These are phyloP conservation scores for Ammodytes marinus DNA, from an alignment of 2,113 vertebrate genomes.

Conservation along the genomic window DNA sequence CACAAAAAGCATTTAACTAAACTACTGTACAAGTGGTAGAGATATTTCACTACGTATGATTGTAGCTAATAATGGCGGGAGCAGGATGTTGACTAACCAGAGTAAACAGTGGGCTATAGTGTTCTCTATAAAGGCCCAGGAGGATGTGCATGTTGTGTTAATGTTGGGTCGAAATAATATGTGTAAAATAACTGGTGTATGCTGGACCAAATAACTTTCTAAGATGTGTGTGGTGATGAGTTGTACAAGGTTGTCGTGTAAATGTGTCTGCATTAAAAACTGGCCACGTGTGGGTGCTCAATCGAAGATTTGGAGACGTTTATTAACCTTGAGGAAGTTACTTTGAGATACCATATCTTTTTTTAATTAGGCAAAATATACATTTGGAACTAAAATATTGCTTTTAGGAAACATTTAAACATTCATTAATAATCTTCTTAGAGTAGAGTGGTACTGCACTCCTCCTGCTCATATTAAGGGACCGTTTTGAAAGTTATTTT, in stretches of 20 bases:
- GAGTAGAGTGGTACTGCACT: not conserved
- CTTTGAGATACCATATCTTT: not conserved
- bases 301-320: conserved; percentile 7
- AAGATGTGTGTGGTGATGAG: conserved; percentile 45
- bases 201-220: conserved; percentile 67
- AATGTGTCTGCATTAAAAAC: conserved; percentile 67
- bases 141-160: conserved; percentile 55
- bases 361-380: not conserved
- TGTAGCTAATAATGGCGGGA: conserved; percentile 21
- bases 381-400: not conserved
- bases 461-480: not conserved
- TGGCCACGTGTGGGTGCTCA: conserved; percentile 6
- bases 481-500: not conserved
- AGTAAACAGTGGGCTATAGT: conserved; percentile 4
- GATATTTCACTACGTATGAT: conserved; percentile 17
- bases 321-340: not conserved
- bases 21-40: not conserved
- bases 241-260: conserved; percentile 54
- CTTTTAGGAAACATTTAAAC: not conserved
- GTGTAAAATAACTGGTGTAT: conserved; percentile 54
- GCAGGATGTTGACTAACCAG: conserved; percentile 10
- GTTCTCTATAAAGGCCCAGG: conserved; percentile 22
- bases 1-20: conserved; percentile 11
- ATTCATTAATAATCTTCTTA: not conserved
- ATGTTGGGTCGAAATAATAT: conserved; percentile 43